A percentile compares a stretch with the other conserved stretches of the same genome.
phyloP scores from a whole-genome alignment of 2,797 vertebrate species.

The Erethizon dorsatum region DNA sequence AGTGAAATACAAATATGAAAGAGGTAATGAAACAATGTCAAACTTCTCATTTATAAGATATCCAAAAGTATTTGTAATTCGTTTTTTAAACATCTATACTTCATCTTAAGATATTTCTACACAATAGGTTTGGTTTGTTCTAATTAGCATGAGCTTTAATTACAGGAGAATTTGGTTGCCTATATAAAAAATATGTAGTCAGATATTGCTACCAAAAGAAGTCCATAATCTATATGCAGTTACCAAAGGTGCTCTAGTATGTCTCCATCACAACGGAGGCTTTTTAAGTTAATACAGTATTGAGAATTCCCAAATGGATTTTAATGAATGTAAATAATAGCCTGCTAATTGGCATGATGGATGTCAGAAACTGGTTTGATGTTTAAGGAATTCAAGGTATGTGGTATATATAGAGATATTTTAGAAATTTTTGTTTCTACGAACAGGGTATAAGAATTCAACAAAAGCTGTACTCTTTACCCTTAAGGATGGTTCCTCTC shows the following conservation, averaged over 20 bases:
- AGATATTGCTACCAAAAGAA: not conserved
- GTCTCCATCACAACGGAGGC: not conserved
- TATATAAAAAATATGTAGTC: not conserved
- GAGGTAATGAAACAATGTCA: not conserved
- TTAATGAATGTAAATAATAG: not conserved
- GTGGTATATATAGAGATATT: not conserved
- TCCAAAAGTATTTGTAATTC: not conserved
- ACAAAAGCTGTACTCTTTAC: not conserved
- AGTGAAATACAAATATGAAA: constrained; percentile 5
- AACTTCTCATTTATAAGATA: not conserved
- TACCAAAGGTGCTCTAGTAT: not conserved
- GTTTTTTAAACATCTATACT: not conserved
- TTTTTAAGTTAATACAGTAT: not conserved
- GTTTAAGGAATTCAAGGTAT: not conserved
- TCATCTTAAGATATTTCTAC: not conserved
- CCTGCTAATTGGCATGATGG: not conserved
- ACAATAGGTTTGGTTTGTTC: not conserved
- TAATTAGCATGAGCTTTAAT: not conserved
- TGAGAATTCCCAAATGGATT: not conserved
- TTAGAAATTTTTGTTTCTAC: not conserved
- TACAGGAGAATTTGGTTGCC: not conserved
- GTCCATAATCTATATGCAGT: not conserved
- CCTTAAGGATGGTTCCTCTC: not conserved
- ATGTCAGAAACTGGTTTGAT: not conserved
- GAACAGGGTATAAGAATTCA: not conserved